Conservation (phyloP, 2,113 vertebrate genomes). For the Macrotus californicus region DNA sequence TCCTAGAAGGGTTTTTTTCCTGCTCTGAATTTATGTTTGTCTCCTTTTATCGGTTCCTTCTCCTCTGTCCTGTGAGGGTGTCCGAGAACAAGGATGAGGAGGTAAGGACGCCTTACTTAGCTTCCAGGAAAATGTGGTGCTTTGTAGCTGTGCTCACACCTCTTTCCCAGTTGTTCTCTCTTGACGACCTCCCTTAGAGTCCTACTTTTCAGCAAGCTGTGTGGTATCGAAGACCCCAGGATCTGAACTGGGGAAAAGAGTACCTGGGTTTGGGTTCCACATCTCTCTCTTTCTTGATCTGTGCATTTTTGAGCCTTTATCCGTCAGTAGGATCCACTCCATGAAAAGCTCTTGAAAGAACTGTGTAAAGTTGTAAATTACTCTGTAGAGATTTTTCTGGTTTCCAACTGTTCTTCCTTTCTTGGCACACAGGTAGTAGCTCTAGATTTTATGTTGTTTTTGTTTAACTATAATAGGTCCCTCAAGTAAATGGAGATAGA, state of each 20-base stretch:
- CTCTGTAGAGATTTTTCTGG: background rate
- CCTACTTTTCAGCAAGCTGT: background rate
- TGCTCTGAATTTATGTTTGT: background rate
- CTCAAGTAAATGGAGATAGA: background rate
- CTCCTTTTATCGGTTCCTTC: background rate
- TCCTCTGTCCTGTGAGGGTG: background rate
- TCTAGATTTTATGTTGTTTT: conserved; percentile 15
- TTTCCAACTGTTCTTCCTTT: background rate
- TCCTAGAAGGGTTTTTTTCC: background rate
- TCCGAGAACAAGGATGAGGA: background rate
- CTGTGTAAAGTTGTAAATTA: background rate
- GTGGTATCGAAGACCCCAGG: background rate
- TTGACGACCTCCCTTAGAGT: background rate
- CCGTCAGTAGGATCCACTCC: background rate
- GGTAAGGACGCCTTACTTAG: background rate
- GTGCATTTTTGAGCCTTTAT: background rate
- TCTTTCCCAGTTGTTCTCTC: background rate
- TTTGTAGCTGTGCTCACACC: accelerated
- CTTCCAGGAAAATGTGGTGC: background rate
- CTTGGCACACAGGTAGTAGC: background rate
- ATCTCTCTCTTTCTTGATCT: background rate
- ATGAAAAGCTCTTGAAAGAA: background rate
- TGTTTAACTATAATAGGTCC: background rate
- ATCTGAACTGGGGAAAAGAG: background rate
- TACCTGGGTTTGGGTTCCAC: background rate